Evolutionary conservation across 2,888 invertebrate genomes (phyloP), one percentile per base, ranked within the genome.

Genomic region (Eumacrocentrus americanus): DNA sequence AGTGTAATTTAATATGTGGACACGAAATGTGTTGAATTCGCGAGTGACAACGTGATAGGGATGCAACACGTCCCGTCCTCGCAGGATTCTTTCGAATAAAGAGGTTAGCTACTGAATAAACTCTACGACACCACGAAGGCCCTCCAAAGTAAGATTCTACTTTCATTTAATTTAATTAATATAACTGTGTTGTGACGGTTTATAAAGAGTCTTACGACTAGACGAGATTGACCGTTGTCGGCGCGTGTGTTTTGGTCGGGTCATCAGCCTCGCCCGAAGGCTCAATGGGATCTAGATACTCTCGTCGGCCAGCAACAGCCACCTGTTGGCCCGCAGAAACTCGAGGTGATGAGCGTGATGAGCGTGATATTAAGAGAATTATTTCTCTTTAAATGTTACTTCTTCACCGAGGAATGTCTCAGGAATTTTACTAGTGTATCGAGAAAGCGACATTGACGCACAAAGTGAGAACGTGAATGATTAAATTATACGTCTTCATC

Each of bases 301-400:
- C 16, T 52, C 47, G 35, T 54, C 47, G 62, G 52, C 56, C 64
- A 68, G 59, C 53, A 52, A 56, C 61, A 52, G 68, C 72, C 72
- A 72, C 72, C 70, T 72, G 72, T 72, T 72, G 72, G 65, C 62
- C 59, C 61, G 25, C 58, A 52, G 48, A 55, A 66, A 59, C 29
- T 29, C 9, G 29, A 29, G 29, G 9, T 29, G 42, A 18, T n/a
- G 37, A n/a, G 14, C 37, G 14, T 14, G 14, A 37, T 29, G 34
- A 37, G n/a, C 37, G 14, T 37, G n/a, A 37, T 11, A 11, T 37
- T 37, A 12, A n/a, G n/a, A 38, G 12, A 38, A 38, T 38, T 38
- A 38, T 38, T 38, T 38, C 34, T 34, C 34, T 14, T 16, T n/a
- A 38, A n/a, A 38, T n/a, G n/a, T n/a, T n/a, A n/a, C n/a, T n/a